Percentiles rank a stretch among this genome's conserved stretches.
Conservation (phyloP, 2,113 vertebrate genomes). For the Lamprologus ornatipinnis region DNA sequence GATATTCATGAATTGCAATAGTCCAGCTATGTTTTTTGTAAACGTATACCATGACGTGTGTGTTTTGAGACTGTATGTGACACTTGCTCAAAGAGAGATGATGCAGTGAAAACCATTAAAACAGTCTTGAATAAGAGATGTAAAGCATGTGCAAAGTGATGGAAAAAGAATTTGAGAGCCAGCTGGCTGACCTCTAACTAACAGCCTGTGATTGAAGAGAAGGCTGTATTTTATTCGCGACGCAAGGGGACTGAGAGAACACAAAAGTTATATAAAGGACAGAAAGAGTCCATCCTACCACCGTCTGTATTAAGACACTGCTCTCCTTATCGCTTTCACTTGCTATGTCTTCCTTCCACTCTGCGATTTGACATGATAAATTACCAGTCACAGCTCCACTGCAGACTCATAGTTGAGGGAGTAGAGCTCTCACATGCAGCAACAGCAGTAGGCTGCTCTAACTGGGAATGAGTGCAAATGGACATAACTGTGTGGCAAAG, state of each 20-base stretch:
- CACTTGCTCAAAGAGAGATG: not conserved
- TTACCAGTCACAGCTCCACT: not conserved
- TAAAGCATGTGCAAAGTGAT: not conserved
- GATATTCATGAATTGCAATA: not conserved
- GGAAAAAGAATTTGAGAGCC: not conserved
- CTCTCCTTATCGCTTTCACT: not conserved
- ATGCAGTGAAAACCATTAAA: not conserved
- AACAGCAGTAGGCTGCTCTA: not conserved
- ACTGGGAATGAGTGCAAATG: not conserved
- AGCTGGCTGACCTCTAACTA: constrained; percentile 28
- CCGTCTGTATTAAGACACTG: not conserved
- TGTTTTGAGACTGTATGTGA: not conserved
- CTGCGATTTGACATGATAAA: constrained; percentile 33
- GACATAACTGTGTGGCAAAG: not conserved
- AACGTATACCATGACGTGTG: not conserved
- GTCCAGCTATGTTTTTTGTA: not conserved
- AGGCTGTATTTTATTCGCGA: constrained; percentile 9
- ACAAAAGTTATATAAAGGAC: constrained; percentile 16
- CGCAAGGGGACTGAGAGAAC: not conserved
- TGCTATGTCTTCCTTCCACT: not conserved
- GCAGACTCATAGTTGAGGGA: not conserved
- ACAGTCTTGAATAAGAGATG: not conserved
- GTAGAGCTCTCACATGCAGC: not conserved
- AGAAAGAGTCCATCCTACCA: not conserved
- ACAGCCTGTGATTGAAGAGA: constrained; percentile 18